phyloP scores from a whole-genome alignment of 1,140 invertebrate species.

The Cheumatopsyche charites region DNA sequence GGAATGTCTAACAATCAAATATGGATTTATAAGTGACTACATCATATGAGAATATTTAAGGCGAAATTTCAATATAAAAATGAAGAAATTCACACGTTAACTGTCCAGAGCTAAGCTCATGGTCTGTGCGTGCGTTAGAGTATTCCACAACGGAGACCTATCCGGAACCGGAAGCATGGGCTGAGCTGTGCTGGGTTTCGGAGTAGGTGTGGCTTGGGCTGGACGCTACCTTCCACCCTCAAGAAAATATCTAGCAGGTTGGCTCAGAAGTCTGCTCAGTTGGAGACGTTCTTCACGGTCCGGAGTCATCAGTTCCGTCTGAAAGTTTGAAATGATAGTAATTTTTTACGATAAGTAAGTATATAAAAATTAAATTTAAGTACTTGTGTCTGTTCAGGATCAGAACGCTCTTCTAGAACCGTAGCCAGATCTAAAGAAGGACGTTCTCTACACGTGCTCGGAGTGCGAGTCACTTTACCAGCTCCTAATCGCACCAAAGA shows the following conservation, averaged over 20 bases:
- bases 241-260: slow-evolving; percentile 43
- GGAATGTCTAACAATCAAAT: too few relatives aligned
- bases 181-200: not conserved
- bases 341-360: slow-evolving; percentile 8
- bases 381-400: slow-evolving; percentile 70
- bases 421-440: slow-evolving; percentile 79
- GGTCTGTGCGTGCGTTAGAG: slow-evolving; percentile 67
- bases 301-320: slow-evolving; percentile 47
- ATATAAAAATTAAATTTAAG: not conserved
- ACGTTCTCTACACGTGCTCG: slow-evolving; percentile 69
- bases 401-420: slow-evolving; percentile 77
- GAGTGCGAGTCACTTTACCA: slow-evolving; percentile 67
- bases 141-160: slow-evolving; percentile 68
- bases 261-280: slow-evolving; percentile 43
- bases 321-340: slow-evolving; percentile 19
- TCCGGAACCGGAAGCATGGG: slow-evolving; percentile 45
- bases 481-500: slow-evolving; percentile 79
- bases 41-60: too few relatives aligned
- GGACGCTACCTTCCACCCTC: slow-evolving; percentile 41
- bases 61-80: not conserved
- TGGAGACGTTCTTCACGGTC: slow-evolving; percentile 43
- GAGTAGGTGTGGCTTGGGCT: not conserved
- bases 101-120: slow-evolving; percentile 49
- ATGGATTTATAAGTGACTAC: too few relatives aligned
- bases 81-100: slow-evolving; percentile 10